Conservation (phyloP, 2,113 vertebrate species). For the Caloenas nicobarica region DNA sequence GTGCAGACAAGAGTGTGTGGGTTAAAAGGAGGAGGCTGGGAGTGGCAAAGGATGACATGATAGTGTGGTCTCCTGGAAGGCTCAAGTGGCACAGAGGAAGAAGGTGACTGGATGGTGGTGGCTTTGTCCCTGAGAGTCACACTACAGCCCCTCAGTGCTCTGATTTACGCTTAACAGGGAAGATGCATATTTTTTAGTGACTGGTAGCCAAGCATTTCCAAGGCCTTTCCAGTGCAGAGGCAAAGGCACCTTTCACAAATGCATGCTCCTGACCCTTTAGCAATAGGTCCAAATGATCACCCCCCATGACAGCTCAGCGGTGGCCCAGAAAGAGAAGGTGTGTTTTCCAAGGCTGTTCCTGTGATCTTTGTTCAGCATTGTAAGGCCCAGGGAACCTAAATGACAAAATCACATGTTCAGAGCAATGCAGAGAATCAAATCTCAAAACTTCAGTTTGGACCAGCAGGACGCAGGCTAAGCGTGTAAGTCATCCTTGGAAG, state of each 20-base stretch:
- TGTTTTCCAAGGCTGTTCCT: neutral
- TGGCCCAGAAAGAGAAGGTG: neutral
- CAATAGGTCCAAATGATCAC: neutral
- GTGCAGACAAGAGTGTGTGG: neutral
- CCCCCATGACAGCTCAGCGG: neutral
- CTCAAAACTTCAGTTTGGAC: neutral
- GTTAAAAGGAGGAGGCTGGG: neutral
- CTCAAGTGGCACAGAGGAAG: neutral
- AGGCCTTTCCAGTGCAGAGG: neutral
- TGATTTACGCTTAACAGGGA: neutral
- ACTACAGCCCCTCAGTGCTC: neutral
- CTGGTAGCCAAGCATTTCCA: neutral
- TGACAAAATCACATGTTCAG: neutral
- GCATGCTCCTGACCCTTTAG: neutral
- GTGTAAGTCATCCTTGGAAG: neutral
- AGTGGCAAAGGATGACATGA: neutral
- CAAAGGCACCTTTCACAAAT: neutral
- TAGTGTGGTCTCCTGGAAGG: neutral
- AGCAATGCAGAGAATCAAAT: neutral
- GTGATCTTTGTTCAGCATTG: neutral
- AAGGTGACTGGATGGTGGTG: neutral
- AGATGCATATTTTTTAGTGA: neutral
- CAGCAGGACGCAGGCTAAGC: neutral
- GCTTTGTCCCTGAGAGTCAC: neutral
- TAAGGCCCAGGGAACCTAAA: neutral